A percentile compares a stretch with the other conserved stretches of the same genome.
These are phyloP conservation scores for Diogma glabrata DNA, from an alignment of 2,888 invertebrate species.

Conservation along the genomic window DNA sequence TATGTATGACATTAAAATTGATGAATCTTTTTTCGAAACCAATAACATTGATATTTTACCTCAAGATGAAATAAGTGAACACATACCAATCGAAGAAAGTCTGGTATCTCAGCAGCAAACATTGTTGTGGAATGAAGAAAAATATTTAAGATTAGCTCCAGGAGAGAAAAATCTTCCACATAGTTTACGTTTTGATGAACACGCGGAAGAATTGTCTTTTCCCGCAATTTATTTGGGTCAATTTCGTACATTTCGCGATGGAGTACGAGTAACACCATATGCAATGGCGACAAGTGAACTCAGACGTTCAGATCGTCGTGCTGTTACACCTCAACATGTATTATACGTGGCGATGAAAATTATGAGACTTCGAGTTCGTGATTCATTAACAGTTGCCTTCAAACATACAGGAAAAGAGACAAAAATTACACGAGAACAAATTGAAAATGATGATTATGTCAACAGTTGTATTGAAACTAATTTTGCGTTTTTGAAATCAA, in stretches of 20 bases:
- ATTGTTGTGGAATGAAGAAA: slow-evolving; percentile 27
- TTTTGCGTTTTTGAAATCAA: slow-evolving; percentile 26
- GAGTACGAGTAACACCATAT: slow-evolving; percentile 17
- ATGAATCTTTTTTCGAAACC: too few species aligned
- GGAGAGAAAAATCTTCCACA: slow-evolving; percentile 24
- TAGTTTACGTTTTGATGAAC: slow-evolving; percentile 28
- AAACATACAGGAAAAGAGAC: slow-evolving; percentile 17
- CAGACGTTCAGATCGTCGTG: slow-evolving; percentile 24
- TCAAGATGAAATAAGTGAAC: too few species aligned
- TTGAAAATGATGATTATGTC: slow-evolving; percentile 18
- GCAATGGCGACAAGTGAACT: slow-evolving; percentile 20
- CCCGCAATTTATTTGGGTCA: slow-evolving; percentile 32
- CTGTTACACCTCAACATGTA: slow-evolving; percentile 25
- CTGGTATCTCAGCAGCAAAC: slow-evolving; percentile 22
- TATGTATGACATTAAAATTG: too few species aligned
- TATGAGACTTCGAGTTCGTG: slow-evolving; percentile 22
- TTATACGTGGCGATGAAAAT: slow-evolving; percentile 34
- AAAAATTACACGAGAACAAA: slow-evolving; percentile 17
- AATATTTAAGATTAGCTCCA: slow-evolving; percentile 26
- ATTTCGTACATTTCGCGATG: slow-evolving; percentile 23
- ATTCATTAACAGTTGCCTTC: slow-evolving; percentile 17
- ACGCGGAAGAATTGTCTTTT: slow-evolving; percentile 35
- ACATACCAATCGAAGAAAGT: slow-evolving; percentile 20
- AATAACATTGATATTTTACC: too few species aligned
- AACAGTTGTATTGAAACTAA: slow-evolving; percentile 17